A percentile compares a stretch with the other conserved stretches of the same genome.
Evolutionary conservation across 1,140 invertebrate genomes (phyloP).

Genomic region (Monochamus saltuarius): DNA sequence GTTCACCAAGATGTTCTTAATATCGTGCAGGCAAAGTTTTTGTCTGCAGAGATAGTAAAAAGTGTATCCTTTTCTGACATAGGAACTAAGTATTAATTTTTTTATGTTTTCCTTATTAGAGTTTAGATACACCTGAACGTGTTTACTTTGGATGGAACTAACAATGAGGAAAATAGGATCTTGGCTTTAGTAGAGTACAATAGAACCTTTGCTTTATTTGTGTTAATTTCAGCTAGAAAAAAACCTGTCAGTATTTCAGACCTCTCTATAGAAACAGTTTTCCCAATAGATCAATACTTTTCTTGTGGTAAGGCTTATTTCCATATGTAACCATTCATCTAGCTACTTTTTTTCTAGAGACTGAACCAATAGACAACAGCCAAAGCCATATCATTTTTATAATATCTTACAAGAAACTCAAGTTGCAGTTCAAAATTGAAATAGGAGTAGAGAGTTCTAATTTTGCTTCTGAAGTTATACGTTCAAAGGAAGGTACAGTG

Average conservation of each 20-base stretch:
- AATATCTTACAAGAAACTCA: slow-evolving; percentile 59
- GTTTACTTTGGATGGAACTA: slow-evolving; percentile 38
- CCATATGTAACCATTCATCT: neutral
- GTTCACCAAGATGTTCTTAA: slow-evolving; percentile 42
- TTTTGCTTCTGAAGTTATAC: slow-evolving; percentile 57
- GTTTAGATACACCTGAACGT: slow-evolving; percentile 49
- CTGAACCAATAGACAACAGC: slow-evolving; percentile 55
- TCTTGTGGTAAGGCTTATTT: slow-evolving; percentile 69
- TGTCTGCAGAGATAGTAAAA: slow-evolving; percentile 45
- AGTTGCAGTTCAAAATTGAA: slow-evolving; percentile 65
- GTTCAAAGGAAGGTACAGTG: slow-evolving; percentile 58
- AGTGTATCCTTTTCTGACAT: slow-evolving; percentile 45
- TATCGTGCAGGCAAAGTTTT: slow-evolving; percentile 49
- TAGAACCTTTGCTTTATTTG: slow-evolving; percentile 63
- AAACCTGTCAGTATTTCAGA: slow-evolving; percentile 68
- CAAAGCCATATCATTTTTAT: slow-evolving; percentile 61
- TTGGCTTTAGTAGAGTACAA: slow-evolving; percentile 68
- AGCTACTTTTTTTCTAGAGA: slow-evolving; percentile 53
- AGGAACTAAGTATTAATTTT: slow-evolving; percentile 11
- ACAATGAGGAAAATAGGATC: slow-evolving; percentile 53
- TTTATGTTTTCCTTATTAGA: slow-evolving; percentile 29
- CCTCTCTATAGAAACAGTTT: slow-evolving; percentile 68
- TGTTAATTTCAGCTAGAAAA: slow-evolving; percentile 60
- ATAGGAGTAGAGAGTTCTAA: slow-evolving; percentile 63
- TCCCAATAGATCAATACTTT: slow-evolving; percentile 75